A percentile compares a stretch with the other conserved stretches of the same genome.
Conservation (phyloP, 2,888 invertebrate species). For the Ochropacha duplaris region DNA sequence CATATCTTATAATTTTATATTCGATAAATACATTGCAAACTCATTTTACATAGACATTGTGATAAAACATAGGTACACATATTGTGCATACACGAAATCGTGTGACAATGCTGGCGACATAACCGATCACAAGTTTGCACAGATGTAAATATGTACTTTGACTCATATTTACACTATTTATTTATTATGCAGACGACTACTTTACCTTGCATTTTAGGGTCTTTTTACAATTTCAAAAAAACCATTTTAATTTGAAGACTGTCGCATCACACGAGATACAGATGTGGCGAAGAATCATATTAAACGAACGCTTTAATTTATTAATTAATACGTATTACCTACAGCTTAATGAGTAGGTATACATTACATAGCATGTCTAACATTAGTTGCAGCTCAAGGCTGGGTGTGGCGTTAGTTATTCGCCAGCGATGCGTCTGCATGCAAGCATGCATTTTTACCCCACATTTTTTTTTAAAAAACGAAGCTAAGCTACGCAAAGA, state of each 20-base stretch:
- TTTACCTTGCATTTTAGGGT: neutral
- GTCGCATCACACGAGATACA: neutral
- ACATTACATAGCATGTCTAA: constrained; percentile 12
- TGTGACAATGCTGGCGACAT: constrained; percentile 13
- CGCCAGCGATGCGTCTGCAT: constrained; percentile 42
- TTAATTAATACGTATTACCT: constrained; percentile 14
- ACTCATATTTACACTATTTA: neutral
- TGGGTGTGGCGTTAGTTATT: constrained; percentile 35
- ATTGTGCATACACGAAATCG: constrained; percentile 22
- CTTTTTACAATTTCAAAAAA: neutral
- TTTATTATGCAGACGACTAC: neutral
- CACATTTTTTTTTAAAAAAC: constrained; percentile 34
- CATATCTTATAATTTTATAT: constrained; percentile 28
- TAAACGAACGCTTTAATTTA: neutral
- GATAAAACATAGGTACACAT: constrained; percentile 21
- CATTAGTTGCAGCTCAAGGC: constrained; percentile 44
- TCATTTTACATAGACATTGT: constrained; percentile 17
- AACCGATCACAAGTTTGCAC: constrained; percentile 31
- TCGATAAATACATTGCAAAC: constrained; percentile 15
- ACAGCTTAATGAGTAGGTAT: constrained; percentile 10
- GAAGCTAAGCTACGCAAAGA: neutral
- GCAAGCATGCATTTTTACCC: too few species aligned
- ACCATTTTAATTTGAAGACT: neutral
- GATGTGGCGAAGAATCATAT: neutral
- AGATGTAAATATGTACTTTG: constrained; percentile 22